phyloP scores from a whole-genome alignment of 2,797 vertebrate genomes.

The Coracias cyanogaster region DNA sequence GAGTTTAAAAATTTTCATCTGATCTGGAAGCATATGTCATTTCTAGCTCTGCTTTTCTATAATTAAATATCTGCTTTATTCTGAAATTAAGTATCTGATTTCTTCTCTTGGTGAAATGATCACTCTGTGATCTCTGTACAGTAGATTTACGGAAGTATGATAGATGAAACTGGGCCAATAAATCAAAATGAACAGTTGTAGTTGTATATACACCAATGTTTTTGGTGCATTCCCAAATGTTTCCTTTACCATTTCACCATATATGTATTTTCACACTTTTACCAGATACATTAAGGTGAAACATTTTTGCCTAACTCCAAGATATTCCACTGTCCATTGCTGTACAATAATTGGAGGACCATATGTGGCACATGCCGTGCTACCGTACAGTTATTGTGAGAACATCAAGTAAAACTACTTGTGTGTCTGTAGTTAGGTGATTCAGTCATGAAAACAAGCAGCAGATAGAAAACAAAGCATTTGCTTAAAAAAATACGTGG shows the following conservation, averaged over 20 bases:
- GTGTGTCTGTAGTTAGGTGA: background rate
- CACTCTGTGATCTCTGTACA: background rate
- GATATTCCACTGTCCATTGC: background rate
- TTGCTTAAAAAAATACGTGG: background rate
- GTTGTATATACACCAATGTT: background rate
- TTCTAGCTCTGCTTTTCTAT: background rate
- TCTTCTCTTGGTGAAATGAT: background rate
- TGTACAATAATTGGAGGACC: background rate
- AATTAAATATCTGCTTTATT: background rate
- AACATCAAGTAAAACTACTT: background rate
- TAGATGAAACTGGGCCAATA: background rate
- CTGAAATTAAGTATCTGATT: background rate
- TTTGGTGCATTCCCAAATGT: rapidly evolving
- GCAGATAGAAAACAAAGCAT: background rate
- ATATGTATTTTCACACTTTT: background rate
- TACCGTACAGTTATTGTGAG: background rate
- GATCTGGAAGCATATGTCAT: background rate
- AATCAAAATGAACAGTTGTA: background rate
- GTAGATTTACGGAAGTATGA: background rate
- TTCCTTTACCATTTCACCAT: background rate
- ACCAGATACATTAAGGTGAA: background rate
- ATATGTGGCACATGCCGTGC: background rate
- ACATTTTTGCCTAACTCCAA: background rate
- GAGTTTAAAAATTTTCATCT: background rate
- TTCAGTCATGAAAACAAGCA: background rate